phyloP scores from a whole-genome alignment of 2,113 vertebrate species.

The Fregetta grallaria region DNA sequence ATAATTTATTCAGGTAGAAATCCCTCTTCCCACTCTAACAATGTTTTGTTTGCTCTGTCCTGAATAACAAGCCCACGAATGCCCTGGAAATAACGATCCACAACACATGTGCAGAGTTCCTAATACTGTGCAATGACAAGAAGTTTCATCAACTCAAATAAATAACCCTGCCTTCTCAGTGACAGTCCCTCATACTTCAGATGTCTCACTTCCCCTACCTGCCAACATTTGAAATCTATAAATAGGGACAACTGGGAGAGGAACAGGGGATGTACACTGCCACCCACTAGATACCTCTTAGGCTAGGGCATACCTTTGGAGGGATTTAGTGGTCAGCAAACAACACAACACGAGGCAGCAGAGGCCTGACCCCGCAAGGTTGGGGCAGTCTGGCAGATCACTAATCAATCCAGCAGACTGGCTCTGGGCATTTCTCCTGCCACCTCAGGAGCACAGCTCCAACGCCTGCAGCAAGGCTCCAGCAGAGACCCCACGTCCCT shows the following conservation, averaged over 20 bases:
- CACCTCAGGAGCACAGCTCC: background rate
- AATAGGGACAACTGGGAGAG: background rate
- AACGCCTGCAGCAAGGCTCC: background rate
- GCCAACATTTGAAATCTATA: constrained; percentile 17
- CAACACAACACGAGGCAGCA: background rate
- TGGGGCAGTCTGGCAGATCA: background rate
- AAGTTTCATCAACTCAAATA: constrained; percentile 40
- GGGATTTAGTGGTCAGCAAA: background rate
- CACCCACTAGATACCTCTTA: background rate
- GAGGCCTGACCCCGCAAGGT: background rate
- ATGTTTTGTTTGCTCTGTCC: constrained; percentile 16
- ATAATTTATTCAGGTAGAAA: constrained; percentile 41
- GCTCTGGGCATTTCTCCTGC: background rate
- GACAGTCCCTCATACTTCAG: background rate
- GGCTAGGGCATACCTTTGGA: background rate
- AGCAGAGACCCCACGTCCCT: background rate
- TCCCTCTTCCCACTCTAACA: constrained; percentile 7
- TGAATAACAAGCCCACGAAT: background rate
- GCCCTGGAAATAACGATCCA: background rate
- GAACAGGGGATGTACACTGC: background rate
- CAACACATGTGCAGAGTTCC: background rate
- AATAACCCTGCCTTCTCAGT: background rate
- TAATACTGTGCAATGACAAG: background rate
- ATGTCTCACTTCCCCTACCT: constrained; percentile 36
- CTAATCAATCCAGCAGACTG: background rate